Conservation (phyloP, 1,140 invertebrate genomes). For the Dendrolimus kikuchii region DNA sequence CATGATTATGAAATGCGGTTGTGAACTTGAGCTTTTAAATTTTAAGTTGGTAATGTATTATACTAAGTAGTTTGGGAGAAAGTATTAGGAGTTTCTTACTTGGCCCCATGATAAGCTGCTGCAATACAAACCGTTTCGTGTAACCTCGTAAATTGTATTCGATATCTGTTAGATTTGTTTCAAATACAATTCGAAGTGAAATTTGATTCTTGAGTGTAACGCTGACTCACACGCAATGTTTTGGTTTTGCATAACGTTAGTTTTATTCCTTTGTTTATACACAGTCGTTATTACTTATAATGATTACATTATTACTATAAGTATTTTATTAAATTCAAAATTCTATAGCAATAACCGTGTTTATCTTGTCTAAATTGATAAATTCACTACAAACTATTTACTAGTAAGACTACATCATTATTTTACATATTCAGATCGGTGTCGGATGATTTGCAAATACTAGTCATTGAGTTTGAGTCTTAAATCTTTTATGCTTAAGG, state of each 20-base stretch:
- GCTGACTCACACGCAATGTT: slow-evolving; percentile 37
- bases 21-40: no score
- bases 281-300: background rate
- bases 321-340: background rate
- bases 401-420: slow-evolving; percentile 18
- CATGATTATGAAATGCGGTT: no score
- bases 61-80: slow-evolving; percentile 19
- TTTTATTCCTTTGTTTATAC: background rate
- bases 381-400: slow-evolving; percentile 18
- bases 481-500: slow-evolving; percentile 14
- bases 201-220: slow-evolving; percentile 39
- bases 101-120: slow-evolving; percentile 23
- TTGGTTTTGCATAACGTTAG: slow-evolving; percentile 19
- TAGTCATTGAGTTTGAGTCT: slow-evolving; percentile 11
- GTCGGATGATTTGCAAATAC: slow-evolving; percentile 17
- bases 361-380: slow-evolving; percentile 11
- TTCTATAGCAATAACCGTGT: background rate
- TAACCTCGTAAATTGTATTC: slow-evolving; percentile 39
- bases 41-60: no score
- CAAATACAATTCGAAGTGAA: slow-evolving; percentile 35
- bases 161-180: slow-evolving; percentile 31
- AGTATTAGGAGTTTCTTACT: slow-evolving; percentile 27
- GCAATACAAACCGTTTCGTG: slow-evolving; percentile 30
- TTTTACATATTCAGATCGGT: slow-evolving; percentile 23
- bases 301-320: background rate